Evolutionary conservation across 1,140 invertebrate genomes (phyloP), one percentile per base, ranked within the genome.

Genomic region (Lucilia cuprina): DNA sequence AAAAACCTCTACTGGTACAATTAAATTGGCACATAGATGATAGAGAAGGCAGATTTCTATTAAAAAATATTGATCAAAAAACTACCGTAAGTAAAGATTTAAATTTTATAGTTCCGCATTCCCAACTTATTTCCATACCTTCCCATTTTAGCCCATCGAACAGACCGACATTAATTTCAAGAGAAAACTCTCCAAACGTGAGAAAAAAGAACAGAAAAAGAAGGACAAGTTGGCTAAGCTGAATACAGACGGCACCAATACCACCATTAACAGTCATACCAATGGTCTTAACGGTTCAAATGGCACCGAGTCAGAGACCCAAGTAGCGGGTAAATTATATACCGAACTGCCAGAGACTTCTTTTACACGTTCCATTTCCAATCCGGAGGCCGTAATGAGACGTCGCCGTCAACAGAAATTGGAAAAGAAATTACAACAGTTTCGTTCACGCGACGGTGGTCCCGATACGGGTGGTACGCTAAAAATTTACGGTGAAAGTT

Each of bases 1-100:
- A 99, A 92, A 97, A 98, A 87, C 98, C 99, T 0, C 92, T 99
- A 50, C 92, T 99, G 77, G 98, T 99, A n/a, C 99, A 99, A 92
- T 93, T 99, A 47, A 99, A 99, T 92, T 99, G 99, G 99, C 98
- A 99, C 89, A 97, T 98, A 74, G 98, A 99, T 91, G 98, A 99
- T 91, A 93, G 98, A 34, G 99, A 99, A 92, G 99, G 99, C 49
- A 93, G 98, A 75, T 99, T 99, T 92, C 93, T 99, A 82, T 93
- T 99, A 7, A 95, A 97, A 89, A 94, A 96, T 87, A 96, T 97
- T 87, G 95, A 97, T 90, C 96, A 96, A 87, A 96, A 95, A 90
- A 94, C 93, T 5, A 95, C 94, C 88, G 93, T 94, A 89, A 85
- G 84, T 34, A 35, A 21, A 83, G 70, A 30, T 35, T 35, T 34